Evolutionary conservation across 2,888 invertebrate species (phyloP).

Genomic region (Coremacera marginata): DNA sequence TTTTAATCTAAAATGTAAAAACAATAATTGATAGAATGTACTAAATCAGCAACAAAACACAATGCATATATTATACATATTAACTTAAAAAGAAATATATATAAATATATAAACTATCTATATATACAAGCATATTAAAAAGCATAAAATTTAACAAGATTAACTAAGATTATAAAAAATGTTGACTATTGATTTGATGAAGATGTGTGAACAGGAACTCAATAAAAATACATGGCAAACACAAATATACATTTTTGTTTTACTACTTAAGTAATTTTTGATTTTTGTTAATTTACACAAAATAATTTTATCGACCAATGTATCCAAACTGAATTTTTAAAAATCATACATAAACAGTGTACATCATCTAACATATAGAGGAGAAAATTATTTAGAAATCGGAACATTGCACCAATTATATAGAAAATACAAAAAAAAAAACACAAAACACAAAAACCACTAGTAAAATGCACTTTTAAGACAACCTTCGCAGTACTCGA

Average conservation of each 20-base stretch:
- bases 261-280: not conserved
- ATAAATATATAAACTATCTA: constrained; percentile 41
- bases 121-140: constrained; percentile 49
- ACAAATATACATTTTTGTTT: constrained; percentile 13
- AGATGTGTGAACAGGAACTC: constrained; percentile 43
- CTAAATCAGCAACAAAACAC: constrained; percentile 46
- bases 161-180: constrained; percentile 32
- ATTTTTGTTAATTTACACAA: not conserved
- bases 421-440: not conserved
- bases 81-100: constrained; percentile 40
- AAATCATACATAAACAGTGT: not conserved
- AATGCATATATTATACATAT: constrained; percentile 57
- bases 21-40: constrained; percentile 39
- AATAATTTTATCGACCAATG: not conserved
- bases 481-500: not conserved
- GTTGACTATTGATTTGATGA: constrained; percentile 43
- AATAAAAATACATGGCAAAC: constrained; percentile 23
- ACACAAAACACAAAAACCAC: too few relatives aligned
- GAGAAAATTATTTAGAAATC: constrained; percentile 51
- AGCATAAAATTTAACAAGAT: constrained; percentile 1
- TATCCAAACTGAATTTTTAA: not conserved
- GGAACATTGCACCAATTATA: constrained; percentile 13
- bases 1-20: constrained; percentile 44
- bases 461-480: constrained; percentile 11
- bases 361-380: constrained; percentile 52